Percentiles rank a stretch among this genome's conserved stretches.
Evolutionary conservation across 2,888 invertebrate genomes (phyloP).

Genomic region (Theodoxus fluviatilis): DNA sequence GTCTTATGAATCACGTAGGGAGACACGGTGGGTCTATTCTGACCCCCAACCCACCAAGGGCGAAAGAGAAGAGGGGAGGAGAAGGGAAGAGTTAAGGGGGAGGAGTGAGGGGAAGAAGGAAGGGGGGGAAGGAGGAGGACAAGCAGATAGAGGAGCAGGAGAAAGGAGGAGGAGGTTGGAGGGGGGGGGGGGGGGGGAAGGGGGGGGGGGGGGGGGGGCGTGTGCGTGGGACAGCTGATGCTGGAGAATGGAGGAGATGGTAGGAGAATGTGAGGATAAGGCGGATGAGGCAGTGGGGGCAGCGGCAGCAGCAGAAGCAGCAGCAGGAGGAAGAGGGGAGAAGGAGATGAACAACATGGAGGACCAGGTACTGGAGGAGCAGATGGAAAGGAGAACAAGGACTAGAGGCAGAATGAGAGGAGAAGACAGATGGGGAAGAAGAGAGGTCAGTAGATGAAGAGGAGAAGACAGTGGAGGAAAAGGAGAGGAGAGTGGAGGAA

Average conservation of each 20-base stretch:
- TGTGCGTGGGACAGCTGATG: not conserved
- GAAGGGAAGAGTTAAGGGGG: not conserved
- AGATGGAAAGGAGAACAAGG: not conserved
- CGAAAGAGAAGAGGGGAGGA: conserved; percentile 12
- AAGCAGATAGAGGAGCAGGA: not conserved
- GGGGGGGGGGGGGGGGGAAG: not conserved
- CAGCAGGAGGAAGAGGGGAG: not conserved
- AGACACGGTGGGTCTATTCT: too few species aligned
- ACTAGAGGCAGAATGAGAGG: not conserved
- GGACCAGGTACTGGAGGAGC: not conserved
- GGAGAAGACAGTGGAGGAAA: not conserved
- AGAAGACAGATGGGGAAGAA: not conserved
- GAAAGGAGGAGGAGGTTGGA: too few species aligned
- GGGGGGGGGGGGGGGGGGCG: not conserved
- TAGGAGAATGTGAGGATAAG: not conserved
- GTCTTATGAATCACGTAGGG: too few species aligned
- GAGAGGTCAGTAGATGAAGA: not conserved
- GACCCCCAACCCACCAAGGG: too few species aligned
- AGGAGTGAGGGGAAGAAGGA: conserved; percentile 11
- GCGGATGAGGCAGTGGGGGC: not conserved
- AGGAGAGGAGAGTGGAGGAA: not conserved
- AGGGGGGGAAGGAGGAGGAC: conserved; percentile 19
- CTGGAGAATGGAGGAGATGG: not conserved
- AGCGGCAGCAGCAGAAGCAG: not conserved
- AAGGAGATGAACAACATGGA: conserved; percentile 12